Evolutionary conservation across 2,113 vertebrate species (phyloP).

Genomic region (Saccopteryx bilineata): DNA sequence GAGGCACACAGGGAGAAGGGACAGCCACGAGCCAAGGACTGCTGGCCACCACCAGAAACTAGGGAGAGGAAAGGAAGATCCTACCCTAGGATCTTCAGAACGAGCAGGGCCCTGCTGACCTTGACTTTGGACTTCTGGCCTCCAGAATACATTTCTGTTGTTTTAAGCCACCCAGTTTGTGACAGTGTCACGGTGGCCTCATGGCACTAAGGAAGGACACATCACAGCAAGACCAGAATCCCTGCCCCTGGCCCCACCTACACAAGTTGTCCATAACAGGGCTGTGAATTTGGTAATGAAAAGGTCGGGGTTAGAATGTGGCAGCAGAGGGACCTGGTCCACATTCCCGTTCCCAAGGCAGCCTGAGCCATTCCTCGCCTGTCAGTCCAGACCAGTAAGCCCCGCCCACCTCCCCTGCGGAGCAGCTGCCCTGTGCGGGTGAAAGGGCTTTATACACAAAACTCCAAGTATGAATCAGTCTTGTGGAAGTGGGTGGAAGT

Average conservation of each 20-base stretch:
- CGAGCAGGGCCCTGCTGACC: not conserved
- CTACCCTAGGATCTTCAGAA: not conserved
- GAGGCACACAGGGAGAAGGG: fast-evolving
- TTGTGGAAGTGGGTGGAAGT: not conserved
- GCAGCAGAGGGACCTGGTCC: not conserved
- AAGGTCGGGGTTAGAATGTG: not conserved
- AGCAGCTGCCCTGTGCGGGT: fast-evolving
- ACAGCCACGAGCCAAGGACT: fast-evolving
- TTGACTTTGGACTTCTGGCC: not conserved
- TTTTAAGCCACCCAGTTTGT: not conserved
- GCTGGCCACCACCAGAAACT: not conserved
- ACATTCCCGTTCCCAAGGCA: not conserved
- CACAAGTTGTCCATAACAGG: fast-evolving
- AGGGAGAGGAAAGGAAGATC: not conserved
- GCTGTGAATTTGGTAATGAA: fast-evolving
- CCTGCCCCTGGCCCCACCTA: not conserved
- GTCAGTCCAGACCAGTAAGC: not conserved
- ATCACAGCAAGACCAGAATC: fast-evolving
- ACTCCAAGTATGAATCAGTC: fast-evolving
- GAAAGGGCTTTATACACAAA: not conserved
- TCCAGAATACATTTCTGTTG: too few species aligned
- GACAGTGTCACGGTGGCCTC: not conserved
- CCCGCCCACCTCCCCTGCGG: not conserved
- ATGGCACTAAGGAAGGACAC: not conserved
- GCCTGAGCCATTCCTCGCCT: not conserved